A percentile compares a stretch with the other conserved stretches of the same genome.
These are phyloP conservation scores for Drosophila anceps DNA, from an alignment of 2,888 invertebrate genomes.

Conservation along the genomic window DNA sequence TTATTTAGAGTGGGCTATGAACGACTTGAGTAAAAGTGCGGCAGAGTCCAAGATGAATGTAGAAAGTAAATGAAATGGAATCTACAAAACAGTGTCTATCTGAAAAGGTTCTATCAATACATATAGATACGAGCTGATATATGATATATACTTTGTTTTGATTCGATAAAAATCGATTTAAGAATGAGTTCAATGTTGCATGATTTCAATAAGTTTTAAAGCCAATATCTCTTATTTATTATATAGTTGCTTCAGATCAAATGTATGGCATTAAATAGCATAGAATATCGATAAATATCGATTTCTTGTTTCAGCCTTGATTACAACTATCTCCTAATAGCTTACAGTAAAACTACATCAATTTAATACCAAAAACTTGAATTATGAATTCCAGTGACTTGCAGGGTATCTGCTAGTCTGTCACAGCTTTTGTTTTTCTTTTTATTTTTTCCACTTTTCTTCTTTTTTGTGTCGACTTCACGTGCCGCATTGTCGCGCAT, in stretches of 20 bases:
- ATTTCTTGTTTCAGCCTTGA: neutral
- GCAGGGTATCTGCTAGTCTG: neutral
- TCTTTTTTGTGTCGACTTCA: constrained; percentile 22
- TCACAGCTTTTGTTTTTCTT: neutral
- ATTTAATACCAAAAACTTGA: too few relatives aligned
- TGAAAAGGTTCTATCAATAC: neutral
- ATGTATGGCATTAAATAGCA: neutral
- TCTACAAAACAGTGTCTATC: neutral
- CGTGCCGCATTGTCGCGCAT: constrained; percentile 74
- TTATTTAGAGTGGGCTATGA: neutral
- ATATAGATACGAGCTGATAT: neutral
- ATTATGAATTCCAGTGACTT: too few relatives aligned
- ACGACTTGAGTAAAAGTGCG: neutral
- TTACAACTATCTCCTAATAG: too few relatives aligned
- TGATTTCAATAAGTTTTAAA: neutral
- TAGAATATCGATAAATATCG: neutral
- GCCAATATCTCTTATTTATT: neutral
- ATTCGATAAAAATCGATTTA: neutral
- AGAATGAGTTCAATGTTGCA: neutral
- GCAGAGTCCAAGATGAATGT: neutral
- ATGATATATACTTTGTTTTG: neutral
- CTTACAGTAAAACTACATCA: too few relatives aligned
- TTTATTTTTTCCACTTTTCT: constrained; percentile 10
- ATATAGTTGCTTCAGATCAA: neutral
- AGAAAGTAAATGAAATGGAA: neutral